Evolutionary conservation across 2,797 vertebrate species (phyloP).

Genomic region (Xyrichtys novacula): DNA sequence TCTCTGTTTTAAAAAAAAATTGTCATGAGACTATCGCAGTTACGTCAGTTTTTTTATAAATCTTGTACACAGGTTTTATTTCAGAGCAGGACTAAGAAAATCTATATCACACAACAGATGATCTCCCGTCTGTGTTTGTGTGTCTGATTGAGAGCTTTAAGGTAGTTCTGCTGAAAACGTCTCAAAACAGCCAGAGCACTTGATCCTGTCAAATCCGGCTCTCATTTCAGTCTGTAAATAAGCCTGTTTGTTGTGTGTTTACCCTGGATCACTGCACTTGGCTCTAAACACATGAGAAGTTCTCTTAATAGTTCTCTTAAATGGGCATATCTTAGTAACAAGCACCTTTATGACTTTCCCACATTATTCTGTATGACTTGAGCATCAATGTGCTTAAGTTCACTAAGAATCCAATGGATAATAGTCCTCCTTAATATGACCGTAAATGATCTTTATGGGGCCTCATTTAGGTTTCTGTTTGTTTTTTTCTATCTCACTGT

Average conservation of each 20-base stretch:
- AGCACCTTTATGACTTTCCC: constrained; percentile 25
- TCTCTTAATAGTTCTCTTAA: constrained; percentile 44
- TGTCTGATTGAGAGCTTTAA: constrained; percentile 72
- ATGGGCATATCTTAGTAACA: constrained; percentile 34
- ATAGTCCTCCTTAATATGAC: constrained; percentile 42
- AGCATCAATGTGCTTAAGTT: constrained; percentile 17
- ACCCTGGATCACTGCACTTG: constrained; percentile 53
- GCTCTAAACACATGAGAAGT: constrained; percentile 34
- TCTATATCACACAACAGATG: constrained; percentile 2
- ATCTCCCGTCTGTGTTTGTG: constrained; percentile 35
- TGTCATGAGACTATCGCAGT: background rate
- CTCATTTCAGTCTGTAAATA: constrained; percentile 79
- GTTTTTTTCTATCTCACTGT: constrained; percentile 38
- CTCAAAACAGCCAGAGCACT: constrained; percentile 69
- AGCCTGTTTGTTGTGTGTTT: constrained; percentile 64
- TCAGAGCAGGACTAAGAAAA: background rate
- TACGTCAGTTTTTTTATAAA: background rate
- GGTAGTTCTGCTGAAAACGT: constrained; percentile 61
- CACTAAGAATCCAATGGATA: constrained; percentile 25
- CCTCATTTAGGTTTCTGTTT: constrained; percentile 51
- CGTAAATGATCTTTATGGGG: constrained; percentile 53
- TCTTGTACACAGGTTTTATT: background rate
- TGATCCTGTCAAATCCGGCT: constrained; percentile 70
- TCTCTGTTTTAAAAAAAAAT: background rate
- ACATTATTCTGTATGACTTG: constrained; percentile 22